Evolutionary conservation across 2,113 vertebrate genomes (phyloP).

Genomic region (Chauna torquata): DNA sequence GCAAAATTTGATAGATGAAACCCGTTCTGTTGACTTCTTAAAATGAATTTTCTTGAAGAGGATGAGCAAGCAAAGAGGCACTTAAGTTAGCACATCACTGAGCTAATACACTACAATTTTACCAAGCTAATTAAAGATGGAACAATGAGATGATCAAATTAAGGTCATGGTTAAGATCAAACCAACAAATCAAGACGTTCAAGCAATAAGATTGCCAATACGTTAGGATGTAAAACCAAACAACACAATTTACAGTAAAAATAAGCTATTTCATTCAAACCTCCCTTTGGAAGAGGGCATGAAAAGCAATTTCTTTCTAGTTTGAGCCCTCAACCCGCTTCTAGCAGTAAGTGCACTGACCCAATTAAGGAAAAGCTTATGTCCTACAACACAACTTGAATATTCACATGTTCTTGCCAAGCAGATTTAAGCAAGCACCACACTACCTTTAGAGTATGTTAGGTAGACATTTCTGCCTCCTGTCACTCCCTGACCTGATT

Average conservation of each 20-base stretch:
- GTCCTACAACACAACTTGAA: background rate
- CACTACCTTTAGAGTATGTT: background rate
- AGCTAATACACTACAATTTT: conserved; percentile 10
- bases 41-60: conserved; percentile 42
- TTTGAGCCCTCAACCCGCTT: background rate
- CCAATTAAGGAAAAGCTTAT: background rate
- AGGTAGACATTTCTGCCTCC: background rate
- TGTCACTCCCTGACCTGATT: background rate
- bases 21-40: conserved; percentile 35
- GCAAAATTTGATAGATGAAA: background rate
- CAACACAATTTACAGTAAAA: background rate
- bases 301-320: background rate
- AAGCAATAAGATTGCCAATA: background rate
- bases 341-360: background rate
- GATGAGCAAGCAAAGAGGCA: conserved; percentile 31
- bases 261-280: background rate
- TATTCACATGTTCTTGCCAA: background rate
- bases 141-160: background rate
- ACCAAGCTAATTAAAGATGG: conserved; percentile 1
- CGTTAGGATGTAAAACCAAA: background rate
- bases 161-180: conserved; percentile 14
- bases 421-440: background rate
- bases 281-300: background rate
- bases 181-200: background rate
- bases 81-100: conserved; percentile 29